Base-by-base conservation (phyloP, 2,888 invertebrate species). In the Dinocampus coccinellae region DNA sequence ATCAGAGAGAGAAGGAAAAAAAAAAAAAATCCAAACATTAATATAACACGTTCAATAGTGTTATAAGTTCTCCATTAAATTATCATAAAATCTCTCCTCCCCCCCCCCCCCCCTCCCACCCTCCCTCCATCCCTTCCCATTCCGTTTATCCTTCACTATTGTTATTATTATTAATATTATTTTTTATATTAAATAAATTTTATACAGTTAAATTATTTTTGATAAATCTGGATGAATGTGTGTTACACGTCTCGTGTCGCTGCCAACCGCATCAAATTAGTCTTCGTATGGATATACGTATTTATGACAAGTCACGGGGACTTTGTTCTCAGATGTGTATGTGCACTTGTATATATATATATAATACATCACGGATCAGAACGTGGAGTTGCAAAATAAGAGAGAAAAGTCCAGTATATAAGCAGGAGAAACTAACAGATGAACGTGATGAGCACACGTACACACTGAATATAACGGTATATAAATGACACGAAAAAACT, bases 381-480 rank as follows among this genome's bases (percentile, higher is more conserved):
- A 58, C 52, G 13, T 39, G 34, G 22, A 39, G 69, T 53, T 61
- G 68, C 53, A 61, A 69, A 72, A 60, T 55, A 69, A 67, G 73
- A 67, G 66, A 66, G 72, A 69, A 60, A 39, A 29, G 36, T 39
- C 57, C 39, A 36, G 39, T 26, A 47, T 55, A 60, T 33, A 53
- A 58, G 42, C 11, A 22, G 20, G 29, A 60, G 52, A 53, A 58
- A 36, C 64, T 24, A 68, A 76, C 78, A 82, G 78, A 80, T 78
- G 79, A 77, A 77, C 75, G 78, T 76, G 79, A 81, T 77, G 79
- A 75, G 76, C 79, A 80, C 79, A 79, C 79, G 77, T 78, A 73
- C 53, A 65, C 24, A 47, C 47, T 47, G 47, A 75, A 71, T 55
- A 69, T 82, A 82, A 82, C 82, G 82, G 82, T 82, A 75, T 72